Base-by-base conservation (phyloP, 1,140 invertebrate species). In the Caenorhabditis latens region DNA sequence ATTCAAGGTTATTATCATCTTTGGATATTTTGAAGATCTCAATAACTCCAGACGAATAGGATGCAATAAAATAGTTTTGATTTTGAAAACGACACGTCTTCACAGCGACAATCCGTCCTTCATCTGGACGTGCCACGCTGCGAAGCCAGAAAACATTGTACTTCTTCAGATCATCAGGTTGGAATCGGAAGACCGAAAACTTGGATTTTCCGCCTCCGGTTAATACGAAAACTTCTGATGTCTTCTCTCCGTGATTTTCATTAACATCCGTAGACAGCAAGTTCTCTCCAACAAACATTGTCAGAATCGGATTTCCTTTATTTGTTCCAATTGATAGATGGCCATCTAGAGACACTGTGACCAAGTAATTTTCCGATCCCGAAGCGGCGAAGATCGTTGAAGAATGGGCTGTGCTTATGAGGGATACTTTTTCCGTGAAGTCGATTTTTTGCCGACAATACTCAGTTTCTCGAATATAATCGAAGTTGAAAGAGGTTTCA, bases 321-420 rank as follows among this genome's bases (percentile, higher is more conserved):
- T 21, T 50, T 7, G 16, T 24, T 5, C 7, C 46, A 79, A 79
- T 79, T 0, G 71, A 79, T 13, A 79, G 24, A 53, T 79, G 71
- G 11, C 71, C 71, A 53, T 79, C 71, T 43, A 79, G 71, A 11
- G 71, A 79, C 24, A 50, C 71, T 50, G 71, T 79, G 24, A 53
- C 46, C 46, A 79, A n/a, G 19, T 50, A 50, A 14, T 50, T 50
- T 11, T 9, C 11, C 19, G 71, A 53, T 53, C 71, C 71, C 0
- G 71, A 79, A 11, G 46, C 71, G 19, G 71, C 71, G 6, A 79
- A 46, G 13, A 79, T 79, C 14, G 71, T 11, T 5, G 71, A 79
- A 1, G 71, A 53, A 50, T 79, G 71, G 43, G 71, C 71, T 14
- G 43, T 79, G 13, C 46, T 50, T 7, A 50, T 53, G 6, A 48